phyloP scores from a whole-genome alignment of 2,113 vertebrate species.

The Menura novaehollandiae region DNA sequence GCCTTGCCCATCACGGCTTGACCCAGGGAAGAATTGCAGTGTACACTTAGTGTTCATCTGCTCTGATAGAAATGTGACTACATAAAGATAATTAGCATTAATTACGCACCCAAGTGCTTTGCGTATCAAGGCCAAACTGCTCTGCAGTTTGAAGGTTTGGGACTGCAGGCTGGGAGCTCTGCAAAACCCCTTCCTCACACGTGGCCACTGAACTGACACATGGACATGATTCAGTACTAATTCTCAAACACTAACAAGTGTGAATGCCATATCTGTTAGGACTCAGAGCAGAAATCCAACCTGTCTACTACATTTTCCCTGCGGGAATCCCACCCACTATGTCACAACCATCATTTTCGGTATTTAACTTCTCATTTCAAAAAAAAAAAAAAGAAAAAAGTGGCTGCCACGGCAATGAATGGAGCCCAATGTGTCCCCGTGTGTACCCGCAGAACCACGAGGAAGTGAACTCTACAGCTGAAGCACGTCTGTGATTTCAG shows the following conservation, averaged over 20 bases:
- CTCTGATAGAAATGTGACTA: neutral
- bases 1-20: neutral
- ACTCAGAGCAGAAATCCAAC: conserved; percentile 9
- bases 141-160: neutral
- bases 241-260: neutral
- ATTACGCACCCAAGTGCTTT: neutral
- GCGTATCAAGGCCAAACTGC: neutral
- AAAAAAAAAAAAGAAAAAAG: neutral
- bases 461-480: neutral
- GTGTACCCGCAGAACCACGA: neutral
- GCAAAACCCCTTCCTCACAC: neutral
- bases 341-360: neutral
- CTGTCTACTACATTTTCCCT: neutral
- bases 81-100: neutral
- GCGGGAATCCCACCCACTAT: conserved; percentile 20
- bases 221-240: neutral
- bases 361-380: neutral
- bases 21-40: neutral
- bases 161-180: neutral
- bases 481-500: neutral
- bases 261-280: conserved; percentile 25
- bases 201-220: neutral
- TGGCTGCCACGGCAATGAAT: neutral
- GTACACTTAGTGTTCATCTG: neutral
- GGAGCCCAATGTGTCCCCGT: neutral